A percentile compares a stretch with the other conserved stretches of the same genome.
phyloP scores from a whole-genome alignment of 2,797 vertebrate genomes.

The Alfaro cultratus region DNA sequence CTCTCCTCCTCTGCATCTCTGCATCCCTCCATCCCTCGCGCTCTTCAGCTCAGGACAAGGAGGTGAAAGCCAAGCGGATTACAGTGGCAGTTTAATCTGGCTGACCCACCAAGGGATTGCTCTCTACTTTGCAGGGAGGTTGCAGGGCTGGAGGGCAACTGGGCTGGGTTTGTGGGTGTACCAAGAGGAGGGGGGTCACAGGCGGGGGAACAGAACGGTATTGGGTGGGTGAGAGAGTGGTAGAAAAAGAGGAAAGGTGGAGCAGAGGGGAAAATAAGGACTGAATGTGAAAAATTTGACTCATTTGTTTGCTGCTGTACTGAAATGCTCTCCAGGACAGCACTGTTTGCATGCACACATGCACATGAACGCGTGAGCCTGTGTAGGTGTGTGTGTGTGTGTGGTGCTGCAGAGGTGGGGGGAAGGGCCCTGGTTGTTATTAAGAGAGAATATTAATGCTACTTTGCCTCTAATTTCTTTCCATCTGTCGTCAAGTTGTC shows the following conservation, averaged over 20 bases:
- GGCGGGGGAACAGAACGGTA: constrained; percentile 22
- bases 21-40: constrained; percentile 42
- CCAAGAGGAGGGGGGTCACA: background rate
- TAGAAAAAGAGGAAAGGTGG: background rate
- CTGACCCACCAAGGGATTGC: constrained; percentile 84
- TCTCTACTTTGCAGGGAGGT: constrained; percentile 80
- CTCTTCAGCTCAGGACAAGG: constrained; percentile 78
- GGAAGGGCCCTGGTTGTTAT: constrained; percentile 62
- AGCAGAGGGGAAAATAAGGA: constrained; percentile 5
- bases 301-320: constrained; percentile 11
- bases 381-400: background rate
- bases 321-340: constrained; percentile 57
- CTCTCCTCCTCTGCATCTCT: constrained; percentile 34
- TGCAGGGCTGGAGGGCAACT: constrained; percentile 66
- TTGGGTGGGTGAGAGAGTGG: constrained; percentile 24
- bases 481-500: constrained; percentile 76
- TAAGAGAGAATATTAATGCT: constrained; percentile 78
- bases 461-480: constrained; percentile 79
- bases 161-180: constrained; percentile 41
- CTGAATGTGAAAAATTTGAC: constrained; percentile 42
- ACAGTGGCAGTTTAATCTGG: constrained; percentile 86
- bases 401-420: constrained; percentile 55
- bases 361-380: background rate
- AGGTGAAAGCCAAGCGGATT: constrained; percentile 87
- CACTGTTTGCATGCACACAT: constrained; percentile 19